Evolutionary conservation across 2,888 invertebrate species (phyloP), one percentile per base, ranked within the genome.

Genomic region (Cataglyphis altisquamis): DNA sequence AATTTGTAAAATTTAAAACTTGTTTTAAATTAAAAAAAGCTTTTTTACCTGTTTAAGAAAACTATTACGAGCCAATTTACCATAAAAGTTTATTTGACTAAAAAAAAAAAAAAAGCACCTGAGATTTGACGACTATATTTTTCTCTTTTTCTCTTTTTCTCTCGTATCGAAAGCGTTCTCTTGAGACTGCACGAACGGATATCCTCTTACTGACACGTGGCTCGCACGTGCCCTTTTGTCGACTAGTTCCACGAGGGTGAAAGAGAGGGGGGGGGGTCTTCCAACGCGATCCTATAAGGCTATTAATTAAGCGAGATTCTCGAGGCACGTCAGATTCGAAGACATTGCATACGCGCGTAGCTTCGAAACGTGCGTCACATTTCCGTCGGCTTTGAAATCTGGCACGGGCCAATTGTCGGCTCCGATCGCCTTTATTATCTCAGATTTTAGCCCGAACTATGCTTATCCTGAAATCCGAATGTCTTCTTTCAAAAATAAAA

Each of bases 181-280:
- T 74, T 88, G 88, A 89, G 90, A 90, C 90, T 86, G 87, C 89
- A 86, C 87, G 88, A 91, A 93, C 93, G 94, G 94, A 94, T 94
- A 94, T 94, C 94, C 94, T 94, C 94, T 94, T 94, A 94, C 94
- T 91, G 94, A 93, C 94, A 94, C 94, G 94, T 94, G 94, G 90
- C 92, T 80, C 88, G 92, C 94, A 94, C 94, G 94, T 93, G 94
- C 92, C 94, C 90, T 84, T 87, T 91, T 89, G 87, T 87, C 83
- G 83, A 86, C 74, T 89, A 87, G 90, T 90, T 91, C 90, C 88
- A 88, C 88, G 66, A 84, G 86, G 84, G 90, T 89, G 87, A 86
- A 89, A 86, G 88, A 90, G 78, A 90, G 87, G 86, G 32, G 32
- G 84, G 86, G 32, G 32, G 85, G 55, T 84, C 86, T 84, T 85